Evolutionary conservation across 2,113 vertebrate genomes (phyloP), one percentile per base, ranked within the genome.

Genomic region (Elephas maximus): DNA sequence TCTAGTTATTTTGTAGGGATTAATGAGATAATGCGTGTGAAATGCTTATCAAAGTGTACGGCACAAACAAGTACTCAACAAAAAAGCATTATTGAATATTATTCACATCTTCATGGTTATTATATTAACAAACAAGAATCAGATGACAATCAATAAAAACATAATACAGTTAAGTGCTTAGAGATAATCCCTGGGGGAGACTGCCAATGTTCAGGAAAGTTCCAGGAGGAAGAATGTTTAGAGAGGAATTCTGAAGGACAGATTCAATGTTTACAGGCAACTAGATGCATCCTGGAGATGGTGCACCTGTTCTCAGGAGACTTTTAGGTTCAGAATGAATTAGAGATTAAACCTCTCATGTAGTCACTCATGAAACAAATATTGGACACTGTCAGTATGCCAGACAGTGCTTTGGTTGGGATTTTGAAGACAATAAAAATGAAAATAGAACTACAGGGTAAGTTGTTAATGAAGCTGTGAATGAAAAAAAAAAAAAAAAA

Each of bases 341-440:
- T 57, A 41, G 12, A 91, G 10, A 69, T 14, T 28, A 88, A 84
- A 79, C 45, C 28, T 94, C 48, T 87, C 71, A 74, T 53, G 88
- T 45, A 69, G 62, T 48, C 10, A 14, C 62, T 90, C 20, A 79
- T 17, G 6, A 81, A 92, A 77, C 44, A 82, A 78, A 57, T 60
- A 11, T 41, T 53, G 23, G 24, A 81, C 26, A 87, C 1, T 21
- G 5, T 76, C 62, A 5, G 3, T 57, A 63, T 90, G 7, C 26
- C 41, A 88, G 82, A 37, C 4, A 45, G 17, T 57, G 78, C 83
- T 24, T 77, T 71, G 37, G 33, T 10, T 84, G 45, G 44, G 18
- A 23, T 65, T 91, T 88, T 78, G 24, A 82, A 86, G 26, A 79
- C 28, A 90, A 51, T 73, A 95, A 94, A 88, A 80, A 41, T 71